Percentiles rank a stretch among this genome's conserved stretches.
phyloP scores from a whole-genome alignment of 2,113 vertebrate genomes.

The Piprites chloris region DNA sequence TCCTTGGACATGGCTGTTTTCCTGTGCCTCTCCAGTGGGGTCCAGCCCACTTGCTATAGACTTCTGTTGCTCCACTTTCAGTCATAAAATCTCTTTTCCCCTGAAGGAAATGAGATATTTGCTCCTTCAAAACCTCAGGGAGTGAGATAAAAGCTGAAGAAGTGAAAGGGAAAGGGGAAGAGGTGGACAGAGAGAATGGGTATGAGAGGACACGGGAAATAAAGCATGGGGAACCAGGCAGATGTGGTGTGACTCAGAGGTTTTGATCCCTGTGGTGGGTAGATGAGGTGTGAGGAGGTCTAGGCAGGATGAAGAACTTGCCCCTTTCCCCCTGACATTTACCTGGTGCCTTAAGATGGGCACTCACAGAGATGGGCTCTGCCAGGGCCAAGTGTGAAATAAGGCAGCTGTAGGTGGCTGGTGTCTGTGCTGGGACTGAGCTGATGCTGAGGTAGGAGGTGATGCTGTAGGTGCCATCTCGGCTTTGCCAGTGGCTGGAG shows the following conservation, averaged over 20 bases:
- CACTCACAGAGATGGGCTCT: conserved; percentile 17
- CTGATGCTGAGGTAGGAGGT: conserved; percentile 70
- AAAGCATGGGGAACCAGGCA: background rate
- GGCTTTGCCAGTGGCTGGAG: conserved; percentile 79
- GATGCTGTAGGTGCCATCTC: conserved; percentile 76
- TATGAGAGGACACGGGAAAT: background rate
- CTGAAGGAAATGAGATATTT: background rate
- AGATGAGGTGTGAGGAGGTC: background rate
- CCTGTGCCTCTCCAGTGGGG: background rate
- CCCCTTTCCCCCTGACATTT: background rate
- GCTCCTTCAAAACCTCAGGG: background rate
- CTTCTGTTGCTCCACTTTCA: background rate
- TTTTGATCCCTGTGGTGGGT: background rate
- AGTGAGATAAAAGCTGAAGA: background rate
- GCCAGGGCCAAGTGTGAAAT: conserved; percentile 61
- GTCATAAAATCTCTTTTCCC: background rate
- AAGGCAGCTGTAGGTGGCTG: conserved; percentile 76
- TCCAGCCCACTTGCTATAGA: background rate
- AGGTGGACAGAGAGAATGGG: background rate
- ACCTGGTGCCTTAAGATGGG: conserved; percentile 31
- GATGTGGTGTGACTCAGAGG: background rate
- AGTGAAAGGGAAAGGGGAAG: background rate
- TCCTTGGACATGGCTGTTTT: background rate
- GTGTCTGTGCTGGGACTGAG: conserved; percentile 13
- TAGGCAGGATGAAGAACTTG: background rate